Conservation (phyloP, 1,140 invertebrate genomes). For the Drosophila sechellia region DNA sequence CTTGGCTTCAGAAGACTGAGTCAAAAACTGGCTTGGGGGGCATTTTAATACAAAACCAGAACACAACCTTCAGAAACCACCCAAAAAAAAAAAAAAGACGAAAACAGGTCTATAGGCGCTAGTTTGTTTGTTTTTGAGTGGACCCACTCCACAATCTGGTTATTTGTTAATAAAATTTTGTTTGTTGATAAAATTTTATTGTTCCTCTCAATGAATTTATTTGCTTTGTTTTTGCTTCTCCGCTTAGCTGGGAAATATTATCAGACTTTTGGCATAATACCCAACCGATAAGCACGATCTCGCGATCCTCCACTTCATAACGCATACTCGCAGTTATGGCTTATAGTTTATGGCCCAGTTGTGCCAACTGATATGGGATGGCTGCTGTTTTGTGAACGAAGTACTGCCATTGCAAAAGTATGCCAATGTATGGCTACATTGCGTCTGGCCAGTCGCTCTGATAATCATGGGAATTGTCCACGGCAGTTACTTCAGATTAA, state of each 20-base stretch:
- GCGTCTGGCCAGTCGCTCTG: slow-evolving; percentile 3
- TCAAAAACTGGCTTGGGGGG: slow-evolving; percentile 24
- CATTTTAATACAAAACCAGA: slow-evolving; percentile 50
- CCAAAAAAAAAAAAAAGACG: slow-evolving; percentile 13
- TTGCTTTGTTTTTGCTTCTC: slow-evolving; percentile 1
- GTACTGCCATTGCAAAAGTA: neutral
- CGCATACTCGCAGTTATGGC: too few species aligned
- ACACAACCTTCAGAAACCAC: slow-evolving; percentile 20
- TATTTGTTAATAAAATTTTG: slow-evolving; percentile 56
- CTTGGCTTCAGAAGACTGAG: slow-evolving; percentile 46
- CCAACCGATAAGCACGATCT: slow-evolving; percentile 61
- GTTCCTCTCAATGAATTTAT: slow-evolving; percentile 47
- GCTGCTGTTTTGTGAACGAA: neutral
- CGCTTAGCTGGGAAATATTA: slow-evolving; percentile 16
- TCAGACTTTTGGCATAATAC: slow-evolving; percentile 22
- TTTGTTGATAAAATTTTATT: slow-evolving; percentile 56
- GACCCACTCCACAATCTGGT: slow-evolving; percentile 11
- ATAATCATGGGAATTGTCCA: neutral
- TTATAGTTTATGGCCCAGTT: slow-evolving; percentile 8
- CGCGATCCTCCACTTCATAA: neutral
- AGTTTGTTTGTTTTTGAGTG: slow-evolving; percentile 15
- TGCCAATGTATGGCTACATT: slow-evolving; percentile 9
- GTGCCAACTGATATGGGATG: slow-evolving; percentile 9
- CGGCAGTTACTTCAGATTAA: neutral
- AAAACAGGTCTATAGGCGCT: slow-evolving; percentile 54